A percentile compares a stretch with the other conserved stretches of the same genome.
Evolutionary conservation across 2,113 vertebrate genomes (phyloP).

Genomic region (Tachuris rubrigastra): DNA sequence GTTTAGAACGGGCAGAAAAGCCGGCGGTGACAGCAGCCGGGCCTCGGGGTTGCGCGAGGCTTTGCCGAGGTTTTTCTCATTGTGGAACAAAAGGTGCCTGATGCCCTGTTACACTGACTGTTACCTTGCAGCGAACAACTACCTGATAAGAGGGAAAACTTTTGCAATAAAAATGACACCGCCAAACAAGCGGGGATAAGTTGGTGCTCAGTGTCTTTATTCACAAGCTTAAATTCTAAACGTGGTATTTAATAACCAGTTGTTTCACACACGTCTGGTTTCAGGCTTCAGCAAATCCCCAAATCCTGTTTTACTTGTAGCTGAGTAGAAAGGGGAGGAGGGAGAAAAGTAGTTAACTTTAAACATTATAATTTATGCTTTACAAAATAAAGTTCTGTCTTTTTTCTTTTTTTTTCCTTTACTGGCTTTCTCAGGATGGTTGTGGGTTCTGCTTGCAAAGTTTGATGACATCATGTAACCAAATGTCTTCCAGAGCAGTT

Average conservation of each 20-base stretch:
- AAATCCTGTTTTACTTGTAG: conserved; percentile 3
- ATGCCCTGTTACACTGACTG: accelerated
- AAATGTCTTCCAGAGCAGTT: neutral
- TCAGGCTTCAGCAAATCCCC: neutral
- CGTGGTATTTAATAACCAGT: neutral
- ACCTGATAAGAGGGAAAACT: no score
- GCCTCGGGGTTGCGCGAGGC: neutral
- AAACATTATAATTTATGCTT: neutral
- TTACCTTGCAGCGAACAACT: neutral
- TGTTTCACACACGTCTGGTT: neutral
- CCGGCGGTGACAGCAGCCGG: neutral
- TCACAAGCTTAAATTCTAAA: neutral
- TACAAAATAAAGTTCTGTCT: neutral
- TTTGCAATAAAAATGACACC: neutral
- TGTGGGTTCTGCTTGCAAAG: neutral
- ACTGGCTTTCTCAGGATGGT: neutral
- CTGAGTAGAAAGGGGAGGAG: neutral
- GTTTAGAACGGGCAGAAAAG: accelerated
- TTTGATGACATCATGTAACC: neutral
- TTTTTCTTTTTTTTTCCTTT: neutral
- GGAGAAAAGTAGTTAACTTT: neutral
- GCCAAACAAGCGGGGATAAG: neutral
- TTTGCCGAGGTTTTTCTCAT: neutral
- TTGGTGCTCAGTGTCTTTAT: neutral
- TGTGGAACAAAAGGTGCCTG: neutral